Evolutionary conservation across 1,140 invertebrate species (phyloP).

Genomic region (Tachypleus tridentatus): DNA sequence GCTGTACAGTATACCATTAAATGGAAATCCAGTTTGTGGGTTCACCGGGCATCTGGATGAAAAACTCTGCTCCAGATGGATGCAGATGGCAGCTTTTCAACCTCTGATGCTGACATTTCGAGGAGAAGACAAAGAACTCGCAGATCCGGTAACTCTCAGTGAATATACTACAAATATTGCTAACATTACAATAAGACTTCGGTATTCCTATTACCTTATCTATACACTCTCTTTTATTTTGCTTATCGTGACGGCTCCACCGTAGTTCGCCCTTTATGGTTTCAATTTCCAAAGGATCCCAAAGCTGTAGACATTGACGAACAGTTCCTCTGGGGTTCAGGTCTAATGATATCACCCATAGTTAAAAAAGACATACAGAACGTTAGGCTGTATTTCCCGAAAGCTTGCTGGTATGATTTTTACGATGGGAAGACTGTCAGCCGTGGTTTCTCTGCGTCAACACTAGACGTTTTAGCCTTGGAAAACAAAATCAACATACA

Average conservation of each 20-base stretch:
- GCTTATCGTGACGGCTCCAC: constrained; percentile 27
- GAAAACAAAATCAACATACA: not conserved
- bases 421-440: constrained; percentile 38
- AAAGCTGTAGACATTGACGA: constrained; percentile 55
- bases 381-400: constrained; percentile 52
- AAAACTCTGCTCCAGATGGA: constrained; percentile 36
- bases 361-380: constrained; percentile 18
- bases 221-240: constrained; percentile 38
- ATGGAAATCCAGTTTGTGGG: constrained; percentile 37
- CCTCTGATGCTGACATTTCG: constrained; percentile 16
- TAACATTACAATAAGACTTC: constrained; percentile 19
- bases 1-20: constrained; percentile 36
- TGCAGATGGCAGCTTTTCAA: constrained; percentile 29
- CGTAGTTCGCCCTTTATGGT: constrained; percentile 55
- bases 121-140: not conserved
- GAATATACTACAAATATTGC: not conserved
- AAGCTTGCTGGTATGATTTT: constrained; percentile 57
- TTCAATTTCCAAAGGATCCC: constrained; percentile 54
- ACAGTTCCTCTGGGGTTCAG: constrained; percentile 66
- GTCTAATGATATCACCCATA: constrained; percentile 24
- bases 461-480: not conserved
- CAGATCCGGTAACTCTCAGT: not conserved
- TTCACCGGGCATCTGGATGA: constrained; percentile 28
- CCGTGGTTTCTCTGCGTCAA: constrained; percentile 20
- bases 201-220: constrained; percentile 66